Evolutionary conservation across 2,888 invertebrate genomes (phyloP).

Genomic region (Melinopterus prodromus): DNA sequence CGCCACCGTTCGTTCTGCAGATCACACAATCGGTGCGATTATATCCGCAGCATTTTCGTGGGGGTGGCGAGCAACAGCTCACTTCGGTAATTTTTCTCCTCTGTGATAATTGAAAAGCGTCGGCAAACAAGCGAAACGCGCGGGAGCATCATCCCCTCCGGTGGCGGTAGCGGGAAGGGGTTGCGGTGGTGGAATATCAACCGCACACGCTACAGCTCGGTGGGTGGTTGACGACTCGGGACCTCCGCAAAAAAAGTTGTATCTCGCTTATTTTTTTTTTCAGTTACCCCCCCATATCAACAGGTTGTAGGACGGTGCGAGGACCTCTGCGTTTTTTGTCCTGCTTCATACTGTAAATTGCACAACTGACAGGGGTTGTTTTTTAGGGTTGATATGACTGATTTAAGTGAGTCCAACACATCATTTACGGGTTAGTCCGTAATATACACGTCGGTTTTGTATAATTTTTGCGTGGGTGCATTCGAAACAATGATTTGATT

Average conservation of each 20-base stretch:
- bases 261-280: not conserved
- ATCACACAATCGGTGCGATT: too few relatives aligned
- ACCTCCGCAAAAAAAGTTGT: not conserved
- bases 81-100: not conserved
- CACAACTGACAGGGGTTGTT: not conserved
- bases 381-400: not conserved
- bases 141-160: not conserved
- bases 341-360: not conserved
- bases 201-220: slow-evolving; percentile 41
- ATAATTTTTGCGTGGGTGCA: too few relatives aligned
- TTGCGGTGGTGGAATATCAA: slow-evolving; percentile 49
- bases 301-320: not conserved
- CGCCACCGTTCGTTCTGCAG: too few relatives aligned
- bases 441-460: not conserved
- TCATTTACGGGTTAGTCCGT: not conserved
- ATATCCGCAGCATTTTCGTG: not conserved
- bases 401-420: not conserved
- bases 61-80: not conserved
- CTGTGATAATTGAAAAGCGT: not conserved
- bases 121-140: not conserved
- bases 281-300: not conserved
- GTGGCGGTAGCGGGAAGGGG: slow-evolving; percentile 47
- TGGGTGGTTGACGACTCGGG: slow-evolving; percentile 39
- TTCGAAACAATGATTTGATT: too few relatives aligned
- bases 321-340: not conserved